Evolutionary conservation across 2,113 vertebrate species (phyloP), one percentile per base, ranked within the genome.

Genomic region (Tenebrosternarchus preto): DNA sequence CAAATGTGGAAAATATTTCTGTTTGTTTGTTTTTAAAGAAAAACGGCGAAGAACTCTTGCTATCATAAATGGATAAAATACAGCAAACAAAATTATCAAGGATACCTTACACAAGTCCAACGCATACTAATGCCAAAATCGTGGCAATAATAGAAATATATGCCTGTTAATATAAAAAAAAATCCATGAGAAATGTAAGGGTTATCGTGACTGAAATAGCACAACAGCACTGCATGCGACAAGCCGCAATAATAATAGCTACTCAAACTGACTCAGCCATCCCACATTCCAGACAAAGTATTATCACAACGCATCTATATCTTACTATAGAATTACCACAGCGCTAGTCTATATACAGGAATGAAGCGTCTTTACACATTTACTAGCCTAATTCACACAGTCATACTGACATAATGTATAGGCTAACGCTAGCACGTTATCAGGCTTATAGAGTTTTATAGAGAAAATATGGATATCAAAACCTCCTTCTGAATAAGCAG

Each of bases 251-350:
- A 60, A 74, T 60, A 74, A 57, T 63, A 68, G 63, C 50, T 59
- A 29, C 50, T 57, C 31, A 25, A 66, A 24, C 43, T 27, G 5
- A 57, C 24, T 19, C 66, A 27, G 72, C 25, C 72, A 74, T 60
- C 33, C n/a, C 31, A 43, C 22, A 39, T 74, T 60, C 56, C 31
- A 74, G 72, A 74, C 56, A 25, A 43, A 33, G n/a, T n/a, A 43
- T 60, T 74, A 74, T 29, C 60, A 60, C 56, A 39, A 60, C 5
- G 16, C 19, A 33, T 25, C 39, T 56, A 60, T 59, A 74, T 9
- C 31, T 74, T 60, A 9, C 25, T 60, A 36, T 43, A 22, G 72
- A 19, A 15, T 74, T 24, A 60, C 72, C 29, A 36, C 27, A 70
- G 15, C 20, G 39, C 3, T 9, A 68, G 15, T n/a, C 9, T 5